Base-by-base conservation (phyloP, 2,797 vertebrate genomes). In the Acridotheres tristis region DNA sequence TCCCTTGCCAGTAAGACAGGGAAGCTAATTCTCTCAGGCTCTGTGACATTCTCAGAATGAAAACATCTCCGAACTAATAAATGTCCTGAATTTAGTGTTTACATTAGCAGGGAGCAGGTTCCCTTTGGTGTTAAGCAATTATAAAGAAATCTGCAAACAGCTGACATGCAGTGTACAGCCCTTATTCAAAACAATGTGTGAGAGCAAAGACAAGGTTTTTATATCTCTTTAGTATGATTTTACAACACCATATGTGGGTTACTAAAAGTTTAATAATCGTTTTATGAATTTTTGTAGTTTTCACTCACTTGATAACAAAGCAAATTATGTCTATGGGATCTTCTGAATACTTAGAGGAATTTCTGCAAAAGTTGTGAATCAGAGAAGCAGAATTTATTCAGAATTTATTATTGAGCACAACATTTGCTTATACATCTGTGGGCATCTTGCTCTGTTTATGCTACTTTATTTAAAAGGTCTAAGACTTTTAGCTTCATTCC, bases 391-490 rank as follows among this genome's bases (percentile, higher is more conserved):
- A 82, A 63, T 86, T 79, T 66, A 63, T 93, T 82, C 43, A 63
- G 62, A 34, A 85, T 66, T 75, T 36, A 15, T 21, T 36, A 43
- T 3, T 66, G 72, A 93, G 65, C 40, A 61, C 25, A 79, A 29
- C 30, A 29, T 66, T 92, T 92, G 14, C 74, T 93, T 89, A 45
- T 58, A 40, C 51, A 72, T 66, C 73, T 81, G 42, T 63, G 90
- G 58, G 30, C 50, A 69, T 57, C 53, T 50, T 88, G 58, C 45
- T 75, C 29, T 85, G 34, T 85, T 82, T 77, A 51, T 71, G 67
- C 48, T 75, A 61, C 86, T 80, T 85, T 77, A 89, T 58, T 91
- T 85, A 85, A 94, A 92, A 94, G 51, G 61, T 82, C 53, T 72
- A 54, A 67, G 47, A 54, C 19, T 76, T 65, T 89, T 75, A 87